Evolutionary conservation across 2,888 invertebrate genomes (phyloP).

Genomic region (Drosophila emarginata): DNA sequence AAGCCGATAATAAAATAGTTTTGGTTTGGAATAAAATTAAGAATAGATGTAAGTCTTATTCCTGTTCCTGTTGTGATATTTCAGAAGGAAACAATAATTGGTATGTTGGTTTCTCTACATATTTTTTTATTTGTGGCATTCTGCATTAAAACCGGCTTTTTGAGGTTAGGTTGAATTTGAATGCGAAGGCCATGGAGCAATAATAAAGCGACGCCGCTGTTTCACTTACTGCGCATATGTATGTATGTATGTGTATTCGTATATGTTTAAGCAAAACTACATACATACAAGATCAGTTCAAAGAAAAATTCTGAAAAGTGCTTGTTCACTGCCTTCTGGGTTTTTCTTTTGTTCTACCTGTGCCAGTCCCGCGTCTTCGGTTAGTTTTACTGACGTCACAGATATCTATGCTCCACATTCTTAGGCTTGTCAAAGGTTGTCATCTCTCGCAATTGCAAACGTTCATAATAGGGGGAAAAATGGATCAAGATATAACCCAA

Average conservation of each 20-base stretch:
- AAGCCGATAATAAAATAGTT: background rate
- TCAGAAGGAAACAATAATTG: background rate
- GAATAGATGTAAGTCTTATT: background rate
- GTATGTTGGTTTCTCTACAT: background rate
- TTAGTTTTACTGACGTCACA: background rate
- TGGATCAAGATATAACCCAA: no score
- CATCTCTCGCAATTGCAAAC: background rate
- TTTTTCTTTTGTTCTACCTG: conserved; percentile 1
- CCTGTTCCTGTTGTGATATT: background rate
- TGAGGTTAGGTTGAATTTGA: background rate
- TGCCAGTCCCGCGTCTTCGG: background rate
- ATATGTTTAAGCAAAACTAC: background rate
- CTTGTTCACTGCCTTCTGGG: background rate
- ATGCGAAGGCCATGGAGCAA: conserved; percentile 8
- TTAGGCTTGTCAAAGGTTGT: background rate
- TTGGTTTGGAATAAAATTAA: background rate
- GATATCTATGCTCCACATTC: background rate
- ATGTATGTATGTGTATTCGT: background rate
- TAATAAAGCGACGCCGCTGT: conserved; percentile 5
- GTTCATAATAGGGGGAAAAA: background rate
- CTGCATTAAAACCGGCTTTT: conserved; percentile 2
- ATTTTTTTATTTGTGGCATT: background rate
- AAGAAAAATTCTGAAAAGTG: background rate
- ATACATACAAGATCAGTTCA: background rate
- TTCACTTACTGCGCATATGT: conserved; percentile 8